Conservation (phyloP, 2,888 invertebrate species). For the Rhingia rostrata region DNA sequence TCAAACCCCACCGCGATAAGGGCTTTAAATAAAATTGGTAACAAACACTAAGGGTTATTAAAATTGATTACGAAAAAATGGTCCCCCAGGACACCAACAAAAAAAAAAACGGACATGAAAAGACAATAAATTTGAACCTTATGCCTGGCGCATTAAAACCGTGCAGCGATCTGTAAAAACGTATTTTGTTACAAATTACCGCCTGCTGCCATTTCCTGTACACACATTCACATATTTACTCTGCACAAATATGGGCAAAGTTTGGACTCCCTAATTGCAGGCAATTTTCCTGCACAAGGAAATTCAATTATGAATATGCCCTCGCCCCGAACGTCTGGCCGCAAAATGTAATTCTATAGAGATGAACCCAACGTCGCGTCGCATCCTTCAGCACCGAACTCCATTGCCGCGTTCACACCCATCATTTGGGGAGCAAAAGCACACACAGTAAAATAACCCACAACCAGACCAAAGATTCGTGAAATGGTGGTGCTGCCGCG, state of each 20-base stretch:
- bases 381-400: too few relatives aligned
- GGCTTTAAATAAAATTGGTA: neutral
- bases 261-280: conserved; percentile 43
- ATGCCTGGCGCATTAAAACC: conserved; percentile 11
- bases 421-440: too few relatives aligned
- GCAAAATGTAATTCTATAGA: conserved; percentile 38
- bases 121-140: conserved; percentile 29
- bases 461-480: conserved; percentile 35
- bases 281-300: conserved; percentile 46
- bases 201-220: neutral
- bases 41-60: conserved; percentile 1
- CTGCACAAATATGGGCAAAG: neutral
- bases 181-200: conserved; percentile 37
- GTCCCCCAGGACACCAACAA: neutral
- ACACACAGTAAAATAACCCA: conserved; percentile 21
- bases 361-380: conserved; percentile 5
- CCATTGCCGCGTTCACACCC: too few relatives aligned
- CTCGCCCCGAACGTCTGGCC: conserved; percentile 25
- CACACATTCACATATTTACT: neutral
- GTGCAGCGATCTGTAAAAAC: conserved; percentile 21
- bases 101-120: neutral
- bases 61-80: conserved; percentile 15
- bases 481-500: conserved; percentile 23
- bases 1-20: neutral
- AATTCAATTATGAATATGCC: conserved; percentile 54